phyloP scores from a whole-genome alignment of 2,797 vertebrate species.

The Hydrolagus colliei region DNA sequence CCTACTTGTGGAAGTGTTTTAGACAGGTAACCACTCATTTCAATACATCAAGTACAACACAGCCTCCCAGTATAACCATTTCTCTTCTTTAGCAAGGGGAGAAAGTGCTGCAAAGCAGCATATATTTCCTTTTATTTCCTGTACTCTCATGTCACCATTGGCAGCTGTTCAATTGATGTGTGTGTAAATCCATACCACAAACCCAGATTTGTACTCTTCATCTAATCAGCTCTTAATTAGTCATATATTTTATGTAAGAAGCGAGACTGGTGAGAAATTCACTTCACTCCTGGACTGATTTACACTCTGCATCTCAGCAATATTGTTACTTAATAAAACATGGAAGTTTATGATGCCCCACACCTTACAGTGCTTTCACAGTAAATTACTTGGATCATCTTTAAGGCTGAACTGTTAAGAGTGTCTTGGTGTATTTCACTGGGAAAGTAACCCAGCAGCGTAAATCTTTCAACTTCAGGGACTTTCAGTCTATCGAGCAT shows the following conservation, averaged over 20 bases:
- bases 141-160: not conserved
- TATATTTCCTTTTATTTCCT: constrained; percentile 23
- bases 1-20: constrained; percentile 23
- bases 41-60: not conserved
- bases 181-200: not conserved
- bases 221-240: constrained; percentile 31
- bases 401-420: constrained; percentile 20
- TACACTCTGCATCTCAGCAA: constrained; percentile 15
- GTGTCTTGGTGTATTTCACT: constrained; percentile 9
- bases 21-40: constrained; percentile 30
- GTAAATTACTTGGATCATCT: constrained; percentile 29
- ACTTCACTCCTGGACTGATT: not conserved
- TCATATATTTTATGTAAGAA: not conserved
- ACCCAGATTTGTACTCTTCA: constrained; percentile 1
- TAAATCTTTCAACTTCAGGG: constrained; percentile 19
- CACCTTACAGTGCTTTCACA: not conserved
- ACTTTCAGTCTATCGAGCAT: not conserved
- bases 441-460: constrained; percentile 9
- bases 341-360: not conserved
- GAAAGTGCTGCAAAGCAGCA: constrained; percentile 15
- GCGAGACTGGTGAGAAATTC: not conserved
- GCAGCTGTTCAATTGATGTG: constrained; percentile 14
- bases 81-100: constrained; percentile 1
- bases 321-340: constrained; percentile 25
- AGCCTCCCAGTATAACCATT: not conserved